A percentile compares a stretch with the other conserved stretches of the same genome.
These are phyloP conservation scores for Denticeps clupeoides DNA, from an alignment of 2,797 vertebrate genomes.

Conservation along the genomic window DNA sequence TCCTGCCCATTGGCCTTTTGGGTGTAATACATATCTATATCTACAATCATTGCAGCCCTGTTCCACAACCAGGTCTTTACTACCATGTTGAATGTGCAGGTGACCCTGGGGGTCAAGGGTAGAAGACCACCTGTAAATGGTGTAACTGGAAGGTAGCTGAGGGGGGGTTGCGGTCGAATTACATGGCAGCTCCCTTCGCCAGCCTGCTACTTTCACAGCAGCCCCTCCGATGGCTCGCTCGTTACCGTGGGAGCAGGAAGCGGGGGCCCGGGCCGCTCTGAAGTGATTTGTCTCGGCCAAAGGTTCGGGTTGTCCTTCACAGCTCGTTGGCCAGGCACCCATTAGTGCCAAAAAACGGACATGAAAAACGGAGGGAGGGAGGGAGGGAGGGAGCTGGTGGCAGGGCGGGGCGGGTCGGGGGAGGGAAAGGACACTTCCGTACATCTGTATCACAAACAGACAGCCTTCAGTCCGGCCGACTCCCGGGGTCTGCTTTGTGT, in stretches of 20 bases:
- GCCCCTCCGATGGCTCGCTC: conserved; percentile 12
- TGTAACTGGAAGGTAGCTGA: too few relatives aligned
- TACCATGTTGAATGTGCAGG: too few relatives aligned
- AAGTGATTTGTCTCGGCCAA: conserved; percentile 60
- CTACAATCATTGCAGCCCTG: too few relatives aligned
- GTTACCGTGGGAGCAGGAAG: conserved; percentile 29
- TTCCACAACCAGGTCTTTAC: too few relatives aligned
- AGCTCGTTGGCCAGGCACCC: conserved; percentile 46
- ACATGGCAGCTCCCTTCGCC: too few relatives aligned
- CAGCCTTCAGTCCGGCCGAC: conserved; percentile 20
- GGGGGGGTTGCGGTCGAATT: too few relatives aligned
- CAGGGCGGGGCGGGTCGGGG: conserved; percentile 18
- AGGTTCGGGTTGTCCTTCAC: conserved; percentile 63
- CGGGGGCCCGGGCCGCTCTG: conserved; percentile 33
- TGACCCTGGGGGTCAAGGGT: too few relatives aligned
- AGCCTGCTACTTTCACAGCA: too few relatives aligned
- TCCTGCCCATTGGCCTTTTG: too few relatives aligned
- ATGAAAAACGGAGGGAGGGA: conserved; percentile 20
- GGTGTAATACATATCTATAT: too few relatives aligned
- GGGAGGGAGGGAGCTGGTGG: conserved; percentile 22
- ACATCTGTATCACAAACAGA: conserved; percentile 33
- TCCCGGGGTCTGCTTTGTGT: conserved; percentile 26
- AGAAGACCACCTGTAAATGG: too few relatives aligned
- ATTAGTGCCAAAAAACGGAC: conserved; percentile 30
- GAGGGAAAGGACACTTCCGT: conserved; percentile 43